Evolutionary conservation across 2,797 vertebrate species (phyloP).

Genomic region (Diplodus sargus): DNA sequence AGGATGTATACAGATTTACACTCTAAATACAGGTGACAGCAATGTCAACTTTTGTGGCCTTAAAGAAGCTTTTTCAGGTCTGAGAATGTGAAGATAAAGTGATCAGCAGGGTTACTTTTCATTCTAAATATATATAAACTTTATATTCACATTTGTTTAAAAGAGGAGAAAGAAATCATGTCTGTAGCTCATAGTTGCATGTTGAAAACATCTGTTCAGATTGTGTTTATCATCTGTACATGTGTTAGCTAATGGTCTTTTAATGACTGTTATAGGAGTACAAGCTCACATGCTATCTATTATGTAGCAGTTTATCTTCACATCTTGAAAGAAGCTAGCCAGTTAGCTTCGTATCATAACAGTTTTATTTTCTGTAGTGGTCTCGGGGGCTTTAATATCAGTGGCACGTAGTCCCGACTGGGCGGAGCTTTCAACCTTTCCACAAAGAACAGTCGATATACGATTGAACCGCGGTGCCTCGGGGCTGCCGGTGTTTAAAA

Average conservation of each 20-base stretch:
- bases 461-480: fast-evolving
- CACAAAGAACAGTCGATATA: fast-evolving
- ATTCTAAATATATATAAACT: no score
- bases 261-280: no score
- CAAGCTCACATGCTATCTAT: neutral
- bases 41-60: neutral
- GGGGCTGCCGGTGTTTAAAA: fast-evolving
- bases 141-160: neutral
- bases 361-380: neutral
- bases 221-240: neutral
- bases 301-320: neutral
- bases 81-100: neutral
- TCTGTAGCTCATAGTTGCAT: neutral
- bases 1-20: neutral
- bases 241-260: no score
- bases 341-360: neutral
- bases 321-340: neutral
- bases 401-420: fast-evolving
- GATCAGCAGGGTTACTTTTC: neutral
- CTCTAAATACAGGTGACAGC: neutral
- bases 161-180: no score
- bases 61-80: neutral
- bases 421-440: neutral
- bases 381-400: fast-evolving
- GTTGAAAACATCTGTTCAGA: neutral